Base-by-base conservation (phyloP, 2,113 vertebrate genomes). In the Myiozetetes cayanensis region DNA sequence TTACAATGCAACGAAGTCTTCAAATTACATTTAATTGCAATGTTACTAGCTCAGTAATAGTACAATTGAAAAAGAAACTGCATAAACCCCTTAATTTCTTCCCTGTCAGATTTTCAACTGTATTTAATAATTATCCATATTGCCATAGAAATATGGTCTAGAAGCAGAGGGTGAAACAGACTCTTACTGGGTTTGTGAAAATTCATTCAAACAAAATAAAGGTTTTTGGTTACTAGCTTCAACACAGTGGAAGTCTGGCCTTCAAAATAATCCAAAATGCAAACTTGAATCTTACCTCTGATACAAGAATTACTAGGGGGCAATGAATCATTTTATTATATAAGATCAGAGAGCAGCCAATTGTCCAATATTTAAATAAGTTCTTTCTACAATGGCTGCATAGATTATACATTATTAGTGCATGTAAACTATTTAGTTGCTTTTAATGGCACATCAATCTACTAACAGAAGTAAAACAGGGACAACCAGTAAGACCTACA, bases 391-490 rank as follows among this genome's bases (percentile, higher is more conserved):
- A 25, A 74, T n/a, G 4, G 30, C 10, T 35, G 44, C 10, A 66
- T 3, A 8, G 52, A 6, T 93, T 80, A 87, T 14, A 82, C 55
- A 41, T 44, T 85, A 73, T 83, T 56, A 85, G 47, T 43, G 28
- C 66, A 56, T 53, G 24, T 85, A 88, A 96, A 95, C 79, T 59
- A 59, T 96, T 96, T 58, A 93, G 24, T 7, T 82, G 66, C 35
- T 78, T 95, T 94, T 93, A 95, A 96, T 79, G 63, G 62, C 39
- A 84, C 23, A 50, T 56, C 63, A 76, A 4, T 92, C 37, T 87
- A 47, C 46, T 53, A 67, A 65, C 49, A 88, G 46, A 39, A 18
- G 30, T 49, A 66, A 70, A 83, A 52, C 10, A 49, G 24, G 20
- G 23, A 28, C 27, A 66, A 47, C 4, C 8, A 59, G 33, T 35